Base-by-base conservation (phyloP, 2,888 invertebrate species). In the Hoplodrina ambigua region DNA sequence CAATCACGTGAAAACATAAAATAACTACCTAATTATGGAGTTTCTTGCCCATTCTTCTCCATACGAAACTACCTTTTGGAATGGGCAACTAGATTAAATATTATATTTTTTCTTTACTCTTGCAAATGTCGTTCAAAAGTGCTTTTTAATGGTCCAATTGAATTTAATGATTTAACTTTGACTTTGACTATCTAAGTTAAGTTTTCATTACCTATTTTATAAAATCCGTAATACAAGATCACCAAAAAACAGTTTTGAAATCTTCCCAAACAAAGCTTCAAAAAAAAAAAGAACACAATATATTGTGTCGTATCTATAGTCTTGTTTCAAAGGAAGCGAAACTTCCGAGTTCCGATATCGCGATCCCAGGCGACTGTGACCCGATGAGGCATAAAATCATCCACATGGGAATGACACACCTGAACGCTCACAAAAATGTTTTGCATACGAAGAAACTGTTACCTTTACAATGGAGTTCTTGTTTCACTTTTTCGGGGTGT, bases 361-460 rank as follows among this genome's bases (percentile, higher is more conserved):
- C 63, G 67, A 71, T 81, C 80, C 77, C 84, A 44, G 50, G 74
- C 57, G 81, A 70, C 71, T 75, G 75, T 58, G 46, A 64, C 62
- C 60, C 82, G 75, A 76, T 82, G 85, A 82, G 76, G 76, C 82
- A 80, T 76, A 75, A 77, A 83, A 84, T 85, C 72, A 82, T 83
- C 76, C 75, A 65, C 73, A 82, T 80, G 83, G 75, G 83, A 67
- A 76, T 62, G 63, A 64, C 62, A 74, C 85, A 85, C 82, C 78
- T 82, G 84, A 75, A 67, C 56, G 77, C 77, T 69, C 76, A 73
- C 83, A 83, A 74, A 83, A 83, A 83, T 82, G 71, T 74, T 82
- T 68, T 80, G 77, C 72, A 80, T 84, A 67, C 77, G 68, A 75
- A 83, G 76, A 70, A 77, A 72, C 67, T 55, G 54, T 69, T 72